Evolutionary conservation across 2,113 vertebrate genomes (phyloP).

Genomic region (Agelaius tricolor): DNA sequence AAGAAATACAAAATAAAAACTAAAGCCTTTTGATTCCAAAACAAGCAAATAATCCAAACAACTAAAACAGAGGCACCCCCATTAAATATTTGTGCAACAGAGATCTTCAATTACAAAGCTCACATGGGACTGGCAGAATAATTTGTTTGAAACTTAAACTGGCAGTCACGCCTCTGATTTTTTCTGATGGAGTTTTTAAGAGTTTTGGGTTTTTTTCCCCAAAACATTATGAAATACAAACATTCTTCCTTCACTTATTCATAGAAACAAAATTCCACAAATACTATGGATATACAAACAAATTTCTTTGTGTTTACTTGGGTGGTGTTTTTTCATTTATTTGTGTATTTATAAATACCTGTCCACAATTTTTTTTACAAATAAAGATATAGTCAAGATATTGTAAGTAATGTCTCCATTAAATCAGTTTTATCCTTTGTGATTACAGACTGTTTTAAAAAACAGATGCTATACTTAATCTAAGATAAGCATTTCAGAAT

Average conservation of each 20-base stretch:
- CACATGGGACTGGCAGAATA: neutral
- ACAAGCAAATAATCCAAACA: neutral
- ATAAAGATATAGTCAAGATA: neutral
- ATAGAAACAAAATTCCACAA: constrained; percentile 7
- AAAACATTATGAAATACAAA: constrained; percentile 23
- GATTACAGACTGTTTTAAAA: neutral
- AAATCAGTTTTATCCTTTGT: neutral
- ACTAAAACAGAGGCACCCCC: neutral
- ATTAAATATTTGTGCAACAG: neutral
- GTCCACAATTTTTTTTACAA: neutral
- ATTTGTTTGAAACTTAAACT: constrained; percentile 64
- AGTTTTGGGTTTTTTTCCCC: rapidly evolving
- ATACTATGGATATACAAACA: neutral
- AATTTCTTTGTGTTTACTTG: neutral
- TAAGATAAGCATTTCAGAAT: neutral
- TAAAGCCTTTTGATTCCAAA: neutral
- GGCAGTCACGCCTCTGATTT: neutral
- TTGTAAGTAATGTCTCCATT: neutral
- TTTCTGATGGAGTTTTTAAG: constrained; percentile 16
- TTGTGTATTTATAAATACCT: neutral
- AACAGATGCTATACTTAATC: neutral
- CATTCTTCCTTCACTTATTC: constrained; percentile 12
- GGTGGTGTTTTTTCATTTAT: neutral
- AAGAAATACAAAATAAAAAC: neutral
- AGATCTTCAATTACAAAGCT: constrained; percentile 47